phyloP scores from a whole-genome alignment of 2,888 invertebrate genomes.

The Brassicogethes aeneus region DNA sequence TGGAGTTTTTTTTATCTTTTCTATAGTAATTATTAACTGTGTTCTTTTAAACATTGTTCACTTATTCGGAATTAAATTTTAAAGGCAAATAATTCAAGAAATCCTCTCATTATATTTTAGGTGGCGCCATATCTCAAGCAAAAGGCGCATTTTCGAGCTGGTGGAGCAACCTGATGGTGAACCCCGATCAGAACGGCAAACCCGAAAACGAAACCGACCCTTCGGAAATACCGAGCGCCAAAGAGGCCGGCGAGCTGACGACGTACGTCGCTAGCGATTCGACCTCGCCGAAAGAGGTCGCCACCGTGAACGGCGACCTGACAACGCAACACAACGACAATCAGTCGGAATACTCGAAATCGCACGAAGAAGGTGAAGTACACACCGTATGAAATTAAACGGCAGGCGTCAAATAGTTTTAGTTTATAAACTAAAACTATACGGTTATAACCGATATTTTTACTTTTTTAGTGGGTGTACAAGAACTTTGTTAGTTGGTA shows the following conservation, averaged over 20 bases:
- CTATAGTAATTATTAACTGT: not conserved
- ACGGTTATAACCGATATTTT: no score
- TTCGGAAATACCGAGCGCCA: conserved; percentile 6
- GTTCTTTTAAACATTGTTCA: not conserved
- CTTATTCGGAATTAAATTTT: not conserved
- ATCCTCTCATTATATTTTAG: conserved; percentile 32
- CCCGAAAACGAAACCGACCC: conserved; percentile 22
- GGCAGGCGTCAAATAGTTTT: not conserved
- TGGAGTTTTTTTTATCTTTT: conserved; percentile 1
- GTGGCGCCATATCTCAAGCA: conserved; percentile 81
- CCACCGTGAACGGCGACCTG: no score
- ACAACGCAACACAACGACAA: conserved; percentile 7
- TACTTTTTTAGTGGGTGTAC: no score
- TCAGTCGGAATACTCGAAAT: conserved; percentile 4
- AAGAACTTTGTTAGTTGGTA: no score
- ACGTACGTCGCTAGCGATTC: conserved; percentile 1
- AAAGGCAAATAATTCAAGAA: not conserved
- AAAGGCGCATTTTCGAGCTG: conserved; percentile 79
- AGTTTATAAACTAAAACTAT: no score
- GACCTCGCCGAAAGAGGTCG: conserved; percentile 7
- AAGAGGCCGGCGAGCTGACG: conserved; percentile 10
- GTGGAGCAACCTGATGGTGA: conserved; percentile 67
- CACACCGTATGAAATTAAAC: conserved; percentile 29
- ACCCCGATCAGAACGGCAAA: conserved; percentile 35
- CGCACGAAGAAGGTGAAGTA: conserved; percentile 28